phyloP scores from a whole-genome alignment of 2,888 invertebrate species.

The Liodrosophila aerea region DNA sequence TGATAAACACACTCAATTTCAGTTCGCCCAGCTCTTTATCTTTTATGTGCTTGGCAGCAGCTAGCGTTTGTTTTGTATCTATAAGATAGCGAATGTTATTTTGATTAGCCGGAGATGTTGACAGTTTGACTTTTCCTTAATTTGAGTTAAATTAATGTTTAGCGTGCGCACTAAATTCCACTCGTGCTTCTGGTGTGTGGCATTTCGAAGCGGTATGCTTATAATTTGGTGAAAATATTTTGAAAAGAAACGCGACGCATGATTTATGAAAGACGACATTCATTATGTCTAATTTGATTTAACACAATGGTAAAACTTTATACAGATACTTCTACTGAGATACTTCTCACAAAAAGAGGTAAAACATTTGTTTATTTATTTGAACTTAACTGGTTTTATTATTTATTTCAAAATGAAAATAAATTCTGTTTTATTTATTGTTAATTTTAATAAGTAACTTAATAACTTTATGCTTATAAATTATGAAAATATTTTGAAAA shows the following conservation, averaged over 20 bases:
- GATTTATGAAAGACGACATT: too few relatives aligned
- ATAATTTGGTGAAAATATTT: neutral
- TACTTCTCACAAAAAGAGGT: too few relatives aligned
- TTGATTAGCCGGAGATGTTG: conserved; percentile 63
- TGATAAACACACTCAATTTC: conserved; percentile 35
- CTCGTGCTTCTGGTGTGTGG: too few relatives aligned
- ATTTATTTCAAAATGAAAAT: neutral
- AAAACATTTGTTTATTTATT: neutral
- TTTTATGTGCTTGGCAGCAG: too few relatives aligned
- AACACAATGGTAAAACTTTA: neutral
- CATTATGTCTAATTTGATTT: neutral
- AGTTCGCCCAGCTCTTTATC: conserved; percentile 20
- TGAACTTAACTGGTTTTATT: neutral
- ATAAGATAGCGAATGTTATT: conserved; percentile 65
- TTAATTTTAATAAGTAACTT: too few relatives aligned
- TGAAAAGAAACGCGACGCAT: neutral
- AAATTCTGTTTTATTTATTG: too few relatives aligned
- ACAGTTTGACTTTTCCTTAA: conserved; percentile 66
- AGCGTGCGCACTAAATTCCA: conserved; percentile 44
- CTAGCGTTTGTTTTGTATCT: conserved; percentile 32
- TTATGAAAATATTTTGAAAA: neutral
- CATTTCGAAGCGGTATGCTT: neutral
- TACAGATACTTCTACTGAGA: too few relatives aligned
- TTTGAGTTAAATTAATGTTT: conserved; percentile 65
- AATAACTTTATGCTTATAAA: neutral